Conservation (phyloP, 2,888 invertebrate genomes). For the Drosophila prostipennis region DNA sequence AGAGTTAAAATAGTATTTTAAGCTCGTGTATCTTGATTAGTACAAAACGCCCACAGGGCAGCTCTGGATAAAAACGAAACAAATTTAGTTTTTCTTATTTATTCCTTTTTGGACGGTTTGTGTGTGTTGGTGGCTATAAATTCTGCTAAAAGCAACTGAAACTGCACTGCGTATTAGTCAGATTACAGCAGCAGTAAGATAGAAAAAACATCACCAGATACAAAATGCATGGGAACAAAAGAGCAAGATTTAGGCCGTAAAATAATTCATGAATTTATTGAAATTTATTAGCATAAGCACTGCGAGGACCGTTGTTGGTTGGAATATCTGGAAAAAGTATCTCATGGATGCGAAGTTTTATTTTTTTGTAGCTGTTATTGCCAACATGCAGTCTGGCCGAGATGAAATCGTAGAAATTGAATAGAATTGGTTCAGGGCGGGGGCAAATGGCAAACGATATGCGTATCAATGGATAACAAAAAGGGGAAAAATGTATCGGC, state of each 20-base stretch:
- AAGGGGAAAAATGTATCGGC: conserved; percentile 8
- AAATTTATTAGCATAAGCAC: conserved; percentile 69
- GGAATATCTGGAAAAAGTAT: conserved; percentile 21
- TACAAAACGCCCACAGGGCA: conserved; percentile 1
- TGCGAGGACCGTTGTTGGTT: conserved; percentile 18
- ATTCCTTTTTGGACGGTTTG: too few relatives aligned
- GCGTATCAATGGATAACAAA: conserved; percentile 72
- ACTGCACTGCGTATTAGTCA: conserved; percentile 44
- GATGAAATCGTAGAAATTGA: conserved; percentile 79
- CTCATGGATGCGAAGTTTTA: conserved; percentile 12
- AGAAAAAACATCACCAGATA: background rate
- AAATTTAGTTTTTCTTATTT: conserved; percentile 1
- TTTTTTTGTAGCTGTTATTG: conserved; percentile 11
- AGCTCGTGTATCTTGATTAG: conserved; percentile 9
- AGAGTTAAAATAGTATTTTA: background rate
- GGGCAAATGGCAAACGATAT: conserved; percentile 73
- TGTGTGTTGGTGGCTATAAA: conserved; percentile 39
- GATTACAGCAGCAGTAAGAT: conserved; percentile 20
- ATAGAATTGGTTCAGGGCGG: conserved; percentile 53
- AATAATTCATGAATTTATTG: conserved; percentile 78
- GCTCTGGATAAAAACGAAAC: conserved; percentile 1
- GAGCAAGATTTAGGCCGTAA: conserved; percentile 31
- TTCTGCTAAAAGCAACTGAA: conserved; percentile 42
- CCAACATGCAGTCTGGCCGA: conserved; percentile 41
- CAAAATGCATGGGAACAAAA: conserved; percentile 1